A percentile compares a stretch with the other conserved stretches of the same genome.
Conservation (phyloP, 2,888 invertebrate genomes). For the Platerodrilus igneus region DNA sequence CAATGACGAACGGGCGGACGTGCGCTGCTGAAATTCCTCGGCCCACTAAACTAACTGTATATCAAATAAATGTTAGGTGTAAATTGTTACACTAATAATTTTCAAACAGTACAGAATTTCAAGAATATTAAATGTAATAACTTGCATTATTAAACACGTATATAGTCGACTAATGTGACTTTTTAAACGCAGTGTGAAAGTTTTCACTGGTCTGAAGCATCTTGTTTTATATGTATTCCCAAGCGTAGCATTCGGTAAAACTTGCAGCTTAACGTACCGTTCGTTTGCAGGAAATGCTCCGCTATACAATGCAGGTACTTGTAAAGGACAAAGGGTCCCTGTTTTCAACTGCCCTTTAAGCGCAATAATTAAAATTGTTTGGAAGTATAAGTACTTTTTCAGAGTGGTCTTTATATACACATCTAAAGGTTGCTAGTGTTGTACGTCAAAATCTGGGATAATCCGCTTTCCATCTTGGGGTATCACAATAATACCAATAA, state of each 20-base stretch:
- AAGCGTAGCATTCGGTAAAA: constrained; percentile 30
- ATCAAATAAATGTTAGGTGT: no score
- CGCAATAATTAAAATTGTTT: no score
- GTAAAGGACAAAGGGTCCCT: no score
- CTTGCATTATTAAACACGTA: not conserved
- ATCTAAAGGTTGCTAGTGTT: constrained; percentile 27
- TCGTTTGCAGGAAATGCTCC: constrained; percentile 19
- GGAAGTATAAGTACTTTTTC: constrained; percentile 18
- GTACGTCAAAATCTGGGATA: constrained; percentile 42
- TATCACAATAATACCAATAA: constrained; percentile 46
- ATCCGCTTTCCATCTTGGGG: constrained; percentile 42
- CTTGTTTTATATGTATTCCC: constrained; percentile 40
- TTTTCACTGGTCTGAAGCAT: no score
- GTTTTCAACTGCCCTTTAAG: no score
- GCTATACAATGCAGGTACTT: no score
- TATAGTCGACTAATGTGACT: not conserved
- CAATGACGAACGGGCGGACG: constrained; percentile 24
- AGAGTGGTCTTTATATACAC: constrained; percentile 24
- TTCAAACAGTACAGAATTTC: constrained; percentile 4
- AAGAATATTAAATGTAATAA: not conserved
- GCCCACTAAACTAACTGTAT: constrained; percentile 22
- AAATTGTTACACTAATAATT: no score
- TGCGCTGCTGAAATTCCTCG: constrained; percentile 20
- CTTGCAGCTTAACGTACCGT: constrained; percentile 26
- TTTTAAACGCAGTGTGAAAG: not conserved